Conservation (phyloP, 1,140 invertebrate species). For the Brachionus asplanchnoidis region DNA sequence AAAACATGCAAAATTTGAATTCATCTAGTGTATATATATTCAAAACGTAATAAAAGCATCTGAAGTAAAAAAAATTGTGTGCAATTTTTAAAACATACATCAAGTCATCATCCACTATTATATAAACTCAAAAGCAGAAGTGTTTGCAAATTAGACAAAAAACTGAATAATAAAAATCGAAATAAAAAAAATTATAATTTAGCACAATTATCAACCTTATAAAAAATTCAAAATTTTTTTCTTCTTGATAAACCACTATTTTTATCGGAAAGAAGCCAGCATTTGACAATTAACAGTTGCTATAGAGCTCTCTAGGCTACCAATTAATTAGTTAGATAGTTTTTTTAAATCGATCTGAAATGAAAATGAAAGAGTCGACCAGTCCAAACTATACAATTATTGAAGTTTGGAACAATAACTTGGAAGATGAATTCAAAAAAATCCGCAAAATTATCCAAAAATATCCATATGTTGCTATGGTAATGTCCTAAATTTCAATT, state of each 20-base stretch:
- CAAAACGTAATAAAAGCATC: neutral
- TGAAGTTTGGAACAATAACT: slow-evolving; percentile 92
- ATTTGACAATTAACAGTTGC: neutral
- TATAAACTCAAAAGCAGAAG: neutral
- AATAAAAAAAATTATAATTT: neutral
- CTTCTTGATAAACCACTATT: neutral
- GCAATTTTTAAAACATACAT: neutral
- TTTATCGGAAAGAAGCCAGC: neutral
- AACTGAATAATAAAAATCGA: neutral
- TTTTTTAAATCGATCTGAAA: neutral
- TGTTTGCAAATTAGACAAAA: neutral
- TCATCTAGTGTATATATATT: neutral
- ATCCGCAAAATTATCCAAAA: slow-evolving; percentile 87
- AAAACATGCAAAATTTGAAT: neutral
- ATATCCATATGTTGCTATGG: slow-evolving; percentile 93
- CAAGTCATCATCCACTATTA: neutral
- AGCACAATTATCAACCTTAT: neutral
- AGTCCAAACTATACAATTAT: slow-evolving; percentile 70
- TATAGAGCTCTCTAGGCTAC: neutral
- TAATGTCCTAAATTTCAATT: slow-evolving; percentile 44
- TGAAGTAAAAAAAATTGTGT: neutral
- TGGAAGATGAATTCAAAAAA: slow-evolving; percentile 89
- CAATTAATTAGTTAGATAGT: neutral
- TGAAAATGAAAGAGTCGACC: slow-evolving; percentile 36
- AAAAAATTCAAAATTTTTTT: neutral